Evolutionary conservation across 2,797 vertebrate species (phyloP).

Genomic region (Tolypeutes matacus): DNA sequence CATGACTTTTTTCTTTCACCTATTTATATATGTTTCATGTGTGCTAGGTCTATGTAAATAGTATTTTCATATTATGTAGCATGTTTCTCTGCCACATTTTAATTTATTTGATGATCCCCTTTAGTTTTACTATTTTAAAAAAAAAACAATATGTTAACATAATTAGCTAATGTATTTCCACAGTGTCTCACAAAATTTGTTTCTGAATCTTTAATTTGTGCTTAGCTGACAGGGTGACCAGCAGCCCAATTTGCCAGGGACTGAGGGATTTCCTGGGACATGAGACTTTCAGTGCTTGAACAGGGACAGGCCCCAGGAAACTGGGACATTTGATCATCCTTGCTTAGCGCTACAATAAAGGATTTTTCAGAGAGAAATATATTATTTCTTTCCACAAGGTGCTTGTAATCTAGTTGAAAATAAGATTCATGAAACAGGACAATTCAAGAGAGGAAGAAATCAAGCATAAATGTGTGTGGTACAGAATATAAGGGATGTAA

Average conservation of each 20-base stretch:
- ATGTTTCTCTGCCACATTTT: neutral
- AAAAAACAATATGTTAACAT: neutral
- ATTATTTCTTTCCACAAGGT: neutral
- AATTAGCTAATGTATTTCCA: neutral
- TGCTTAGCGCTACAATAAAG: neutral
- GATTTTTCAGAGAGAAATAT: neutral
- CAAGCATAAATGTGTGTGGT: neutral
- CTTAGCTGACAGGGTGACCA: neutral
- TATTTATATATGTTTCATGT: neutral
- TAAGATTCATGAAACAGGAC: neutral
- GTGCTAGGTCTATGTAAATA: neutral
- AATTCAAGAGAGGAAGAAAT: neutral
- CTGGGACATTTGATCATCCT: neutral
- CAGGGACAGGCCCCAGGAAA: neutral
- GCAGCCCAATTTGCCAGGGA: neutral
- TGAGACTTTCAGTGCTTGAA: neutral
- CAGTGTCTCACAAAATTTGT: neutral
- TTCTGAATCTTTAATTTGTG: neutral
- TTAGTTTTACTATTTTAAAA: constrained; percentile 3
- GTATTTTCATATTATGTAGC: neutral
- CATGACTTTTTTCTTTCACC: neutral
- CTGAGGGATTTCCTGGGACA: neutral
- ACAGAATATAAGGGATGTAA: neutral
- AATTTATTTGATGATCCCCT: neutral
- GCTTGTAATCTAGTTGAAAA: neutral